These are phyloP conservation scores for Acipenser transmontanus DNA, from an alignment of 2,797 vertebrate genomes.

Conservation along the genomic window DNA sequence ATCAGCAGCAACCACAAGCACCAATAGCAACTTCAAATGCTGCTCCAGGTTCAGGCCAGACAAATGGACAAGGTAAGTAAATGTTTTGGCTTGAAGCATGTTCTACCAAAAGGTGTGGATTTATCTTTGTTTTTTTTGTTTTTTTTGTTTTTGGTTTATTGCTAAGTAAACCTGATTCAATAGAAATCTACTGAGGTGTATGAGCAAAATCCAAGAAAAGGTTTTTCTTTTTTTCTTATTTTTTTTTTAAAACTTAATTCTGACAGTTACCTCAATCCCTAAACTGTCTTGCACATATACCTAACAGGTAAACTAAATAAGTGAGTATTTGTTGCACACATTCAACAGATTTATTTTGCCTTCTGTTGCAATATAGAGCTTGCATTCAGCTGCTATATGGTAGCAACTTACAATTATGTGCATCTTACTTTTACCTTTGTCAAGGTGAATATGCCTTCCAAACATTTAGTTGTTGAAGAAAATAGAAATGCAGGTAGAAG, in stretches of 20 bases:
- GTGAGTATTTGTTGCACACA: not conserved
- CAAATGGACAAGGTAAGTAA: slow-evolving; percentile 89
- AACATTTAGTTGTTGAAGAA: too few species aligned
- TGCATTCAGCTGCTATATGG: not conserved
- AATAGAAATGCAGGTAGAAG: slow-evolving; percentile 39
- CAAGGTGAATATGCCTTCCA: not conserved
- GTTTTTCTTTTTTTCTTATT: not conserved
- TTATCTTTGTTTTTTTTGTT: not conserved
- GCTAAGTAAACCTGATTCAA: not conserved
- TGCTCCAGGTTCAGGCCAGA: slow-evolving; percentile 81
- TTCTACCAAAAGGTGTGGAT: not conserved
- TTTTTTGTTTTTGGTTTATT: not conserved
- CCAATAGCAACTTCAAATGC: slow-evolving; percentile 85
- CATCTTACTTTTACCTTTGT: not conserved
- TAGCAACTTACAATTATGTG: not conserved
- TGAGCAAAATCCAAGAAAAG: not conserved
- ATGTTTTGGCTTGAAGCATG: not conserved
- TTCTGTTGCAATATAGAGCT: not conserved
- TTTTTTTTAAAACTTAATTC: too few species aligned
- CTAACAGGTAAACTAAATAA: slow-evolving; percentile 3
- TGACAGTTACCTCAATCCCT: not conserved
- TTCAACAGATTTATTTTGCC: slow-evolving; percentile 2
- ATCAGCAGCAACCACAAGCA: slow-evolving; percentile 92
- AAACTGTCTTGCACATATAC: not conserved
- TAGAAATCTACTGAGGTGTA: not conserved